A percentile compares a stretch with the other conserved stretches of the same genome.
These are phyloP conservation scores for Madoqua kirkii DNA, from an alignment of 2,113 vertebrate species.

Conservation along the genomic window DNA sequence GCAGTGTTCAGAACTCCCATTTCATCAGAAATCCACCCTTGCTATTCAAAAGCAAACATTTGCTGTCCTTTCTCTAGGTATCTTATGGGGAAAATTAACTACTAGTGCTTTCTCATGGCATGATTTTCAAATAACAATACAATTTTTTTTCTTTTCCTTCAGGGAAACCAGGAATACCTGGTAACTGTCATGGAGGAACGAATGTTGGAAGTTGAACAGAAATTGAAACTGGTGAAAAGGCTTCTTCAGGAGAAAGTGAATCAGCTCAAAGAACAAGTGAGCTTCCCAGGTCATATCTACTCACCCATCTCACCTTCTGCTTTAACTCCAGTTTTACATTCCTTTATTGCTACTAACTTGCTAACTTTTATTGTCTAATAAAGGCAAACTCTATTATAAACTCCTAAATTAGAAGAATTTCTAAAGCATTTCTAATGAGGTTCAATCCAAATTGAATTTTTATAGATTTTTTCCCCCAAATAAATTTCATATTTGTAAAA, in stretches of 20 bases:
- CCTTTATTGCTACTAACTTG: constrained; percentile 19
- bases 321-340: background rate
- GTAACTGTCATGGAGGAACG: constrained; percentile 90
- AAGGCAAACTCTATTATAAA: constrained; percentile 8
- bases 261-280: constrained; percentile 96
- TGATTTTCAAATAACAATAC: constrained; percentile 36
- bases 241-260: constrained; percentile 94
- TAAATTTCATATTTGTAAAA: background rate
- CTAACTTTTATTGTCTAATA: constrained; percentile 22
- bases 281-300: background rate
- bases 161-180: constrained; percentile 86
- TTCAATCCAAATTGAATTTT: background rate
- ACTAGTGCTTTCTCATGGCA: background rate
- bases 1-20: background rate
- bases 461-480: background rate
- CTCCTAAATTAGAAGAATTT: background rate
- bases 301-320: background rate
- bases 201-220: constrained; percentile 93
- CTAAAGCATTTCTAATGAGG: background rate
- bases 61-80: background rate
- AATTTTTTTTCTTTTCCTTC: constrained; percentile 31
- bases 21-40: constrained; percentile 41
- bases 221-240: constrained; percentile 90
- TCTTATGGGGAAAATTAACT: background rate
- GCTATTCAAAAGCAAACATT: background rate